Base-by-base conservation (phyloP, 2,113 vertebrate genomes). In the Bubo bubo region DNA sequence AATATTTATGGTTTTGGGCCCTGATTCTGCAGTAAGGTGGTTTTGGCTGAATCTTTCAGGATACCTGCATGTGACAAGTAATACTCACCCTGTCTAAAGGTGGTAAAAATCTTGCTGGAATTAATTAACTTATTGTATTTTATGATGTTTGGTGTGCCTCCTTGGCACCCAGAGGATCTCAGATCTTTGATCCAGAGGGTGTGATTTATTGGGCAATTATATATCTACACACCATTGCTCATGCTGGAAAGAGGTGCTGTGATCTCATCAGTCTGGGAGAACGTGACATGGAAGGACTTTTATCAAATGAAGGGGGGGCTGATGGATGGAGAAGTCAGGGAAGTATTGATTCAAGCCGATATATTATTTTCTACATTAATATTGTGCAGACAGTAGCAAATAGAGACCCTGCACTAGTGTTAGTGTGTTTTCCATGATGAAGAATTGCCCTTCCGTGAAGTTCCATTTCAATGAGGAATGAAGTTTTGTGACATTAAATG, bases 311-410 rank as follows among this genome's bases (percentile, higher is more conserved):
- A 93, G 71, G 56, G 91, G 59, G 76, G 28, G 63, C 34, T 60
- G 95, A 96, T 96, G 88, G 88, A 89, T 97, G 94, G 79, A 27
- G 9, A 79, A 95, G 90, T 58, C 71, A n/a, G 83, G 84, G 35
- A 95, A 93, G 92, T 97, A 98, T 97, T 93, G 97, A 97, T 96
- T 98, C 41, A 10, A 95, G 88, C 88, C 96, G 92, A 97, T 97
- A 90, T 79, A 93, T 97, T 96, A 98, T 97, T 95, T 97, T 88
- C 93, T 27, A 23, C 95, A 72, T 89, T 86, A 94, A 94, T 96
- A 95, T 83, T 89, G 93, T 79, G 75, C 76, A 92, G 93, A 59
- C 96, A 84, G 92, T 62, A 91, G 94, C 90, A 82, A 75, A 96
- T 50, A 87, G 96, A 98, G 97, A 93, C 59, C 50, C 52, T 47